phyloP scores from a whole-genome alignment of 2,888 invertebrate genomes.

The Alsophila aescularia region DNA sequence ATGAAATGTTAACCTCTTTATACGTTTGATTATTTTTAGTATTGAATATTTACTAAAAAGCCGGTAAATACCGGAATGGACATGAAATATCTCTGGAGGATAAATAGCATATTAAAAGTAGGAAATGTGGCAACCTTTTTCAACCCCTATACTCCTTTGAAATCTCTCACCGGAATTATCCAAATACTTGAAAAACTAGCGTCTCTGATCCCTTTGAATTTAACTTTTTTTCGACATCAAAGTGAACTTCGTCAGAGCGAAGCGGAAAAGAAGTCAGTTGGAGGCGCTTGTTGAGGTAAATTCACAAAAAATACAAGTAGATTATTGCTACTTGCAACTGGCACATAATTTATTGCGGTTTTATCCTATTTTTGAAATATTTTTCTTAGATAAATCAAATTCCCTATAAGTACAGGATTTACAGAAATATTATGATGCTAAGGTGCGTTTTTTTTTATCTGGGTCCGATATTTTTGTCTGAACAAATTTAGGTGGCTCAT shows the following conservation, averaged over 20 bases:
- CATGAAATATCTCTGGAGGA: too few species aligned
- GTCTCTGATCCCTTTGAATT: slow-evolving; percentile 36
- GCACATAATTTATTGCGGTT: slow-evolving; percentile 13
- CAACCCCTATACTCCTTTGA: slow-evolving; percentile 19
- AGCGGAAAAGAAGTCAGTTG: slow-evolving; percentile 36
- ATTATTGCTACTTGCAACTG: slow-evolving; percentile 12
- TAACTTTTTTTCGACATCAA: slow-evolving; percentile 38
- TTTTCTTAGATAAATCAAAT: neutral
- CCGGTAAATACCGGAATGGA: too few species aligned
- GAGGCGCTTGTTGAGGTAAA: slow-evolving; percentile 32
- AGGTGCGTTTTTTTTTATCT: too few species aligned
- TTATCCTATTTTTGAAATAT: slow-evolving; percentile 7
- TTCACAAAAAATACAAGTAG: slow-evolving; percentile 22
- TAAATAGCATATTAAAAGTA: neutral
- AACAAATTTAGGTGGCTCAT: too few species aligned
- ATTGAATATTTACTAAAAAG: too few species aligned
- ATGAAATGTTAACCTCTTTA: slow-evolving; percentile 12
- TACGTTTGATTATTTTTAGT: neutral
- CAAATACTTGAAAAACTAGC: slow-evolving; percentile 33
- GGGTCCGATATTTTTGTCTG: too few species aligned
- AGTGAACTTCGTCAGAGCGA: slow-evolving; percentile 28
- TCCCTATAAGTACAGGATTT: too few species aligned
- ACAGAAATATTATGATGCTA: too few species aligned
- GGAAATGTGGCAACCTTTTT: slow-evolving; percentile 6
- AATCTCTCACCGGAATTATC: slow-evolving; percentile 19